A percentile compares a stretch with the other conserved stretches of the same genome.
Conservation (phyloP, 2,113 vertebrate genomes). For the Hypomesus transpacificus region DNA sequence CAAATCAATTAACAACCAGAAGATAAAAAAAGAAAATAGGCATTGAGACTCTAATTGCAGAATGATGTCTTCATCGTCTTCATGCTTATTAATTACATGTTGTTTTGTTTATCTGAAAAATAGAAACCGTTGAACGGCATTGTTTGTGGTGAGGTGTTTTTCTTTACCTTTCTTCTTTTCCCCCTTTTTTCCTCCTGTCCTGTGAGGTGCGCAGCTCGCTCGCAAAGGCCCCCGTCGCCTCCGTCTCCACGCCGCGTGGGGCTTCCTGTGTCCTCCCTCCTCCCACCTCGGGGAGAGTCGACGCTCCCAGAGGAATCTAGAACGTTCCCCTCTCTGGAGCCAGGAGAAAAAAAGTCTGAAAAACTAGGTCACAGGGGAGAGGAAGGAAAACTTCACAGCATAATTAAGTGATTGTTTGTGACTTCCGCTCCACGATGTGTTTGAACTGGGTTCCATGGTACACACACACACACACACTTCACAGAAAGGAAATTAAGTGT, state of each 20-base stretch:
- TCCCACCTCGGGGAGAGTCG: neutral
- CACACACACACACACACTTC: slow-evolving; percentile 36
- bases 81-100: neutral
- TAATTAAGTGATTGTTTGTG: slow-evolving; percentile 61
- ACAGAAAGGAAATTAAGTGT: slow-evolving; percentile 33
- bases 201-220: too few relatives aligned
- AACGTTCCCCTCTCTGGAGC: slow-evolving; percentile 32
- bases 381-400: slow-evolving; percentile 60
- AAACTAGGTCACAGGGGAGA: slow-evolving; percentile 58
- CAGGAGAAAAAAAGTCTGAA: slow-evolving; percentile 27
- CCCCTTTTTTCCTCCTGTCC: too few relatives aligned
- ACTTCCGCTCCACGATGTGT: slow-evolving; percentile 34
- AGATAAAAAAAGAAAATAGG: neutral
- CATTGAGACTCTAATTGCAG: neutral
- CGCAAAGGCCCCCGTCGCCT: too few relatives aligned
- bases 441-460: neutral
- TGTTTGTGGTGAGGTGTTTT: neutral
- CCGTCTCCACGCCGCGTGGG: neutral
- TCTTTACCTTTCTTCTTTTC: too few relatives aligned
- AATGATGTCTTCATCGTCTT: neutral
- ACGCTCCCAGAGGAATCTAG: slow-evolving; percentile 57
- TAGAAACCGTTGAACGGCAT: neutral
- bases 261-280: neutral
- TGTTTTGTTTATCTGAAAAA: neutral
- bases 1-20: neutral